Conservation (phyloP, 2,113 vertebrate species). For the Myotis brandtii region DNA sequence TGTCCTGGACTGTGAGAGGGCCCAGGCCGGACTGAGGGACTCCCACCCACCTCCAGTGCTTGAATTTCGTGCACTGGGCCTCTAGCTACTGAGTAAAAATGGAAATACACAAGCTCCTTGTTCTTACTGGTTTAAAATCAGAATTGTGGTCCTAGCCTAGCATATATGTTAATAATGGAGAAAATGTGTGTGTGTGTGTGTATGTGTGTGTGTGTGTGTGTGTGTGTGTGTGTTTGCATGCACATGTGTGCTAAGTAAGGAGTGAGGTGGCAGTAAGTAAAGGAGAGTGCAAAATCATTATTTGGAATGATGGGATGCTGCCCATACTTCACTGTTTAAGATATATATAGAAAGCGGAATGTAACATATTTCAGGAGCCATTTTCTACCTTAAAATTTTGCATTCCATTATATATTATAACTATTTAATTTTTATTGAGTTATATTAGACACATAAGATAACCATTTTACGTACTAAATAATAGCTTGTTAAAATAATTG, state of each 20-base stretch:
- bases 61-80: no score
- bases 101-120: neutral
- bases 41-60: no score
- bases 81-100: neutral
- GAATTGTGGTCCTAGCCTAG: neutral
- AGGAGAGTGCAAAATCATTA: neutral
- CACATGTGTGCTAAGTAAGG: neutral
- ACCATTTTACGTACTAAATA: neutral
- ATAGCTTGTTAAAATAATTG: neutral
- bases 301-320: neutral
- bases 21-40: no score
- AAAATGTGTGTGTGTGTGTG: neutral
- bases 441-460: neutral
- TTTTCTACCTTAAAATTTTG: neutral
- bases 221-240: neutral
- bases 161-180: neutral
- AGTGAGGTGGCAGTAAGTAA: neutral
- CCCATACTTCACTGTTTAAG: neutral
- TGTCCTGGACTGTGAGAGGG: no score
- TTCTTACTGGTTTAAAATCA: constrained; percentile 32
- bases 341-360: neutral
- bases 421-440: neutral
- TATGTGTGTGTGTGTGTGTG: neutral
- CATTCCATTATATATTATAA: neutral
- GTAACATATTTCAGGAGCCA: neutral